Evolutionary conservation across 2,113 vertebrate genomes (phyloP), one percentile per base, ranked within the genome.

Genomic region (Eulacestoma nigropectus): DNA sequence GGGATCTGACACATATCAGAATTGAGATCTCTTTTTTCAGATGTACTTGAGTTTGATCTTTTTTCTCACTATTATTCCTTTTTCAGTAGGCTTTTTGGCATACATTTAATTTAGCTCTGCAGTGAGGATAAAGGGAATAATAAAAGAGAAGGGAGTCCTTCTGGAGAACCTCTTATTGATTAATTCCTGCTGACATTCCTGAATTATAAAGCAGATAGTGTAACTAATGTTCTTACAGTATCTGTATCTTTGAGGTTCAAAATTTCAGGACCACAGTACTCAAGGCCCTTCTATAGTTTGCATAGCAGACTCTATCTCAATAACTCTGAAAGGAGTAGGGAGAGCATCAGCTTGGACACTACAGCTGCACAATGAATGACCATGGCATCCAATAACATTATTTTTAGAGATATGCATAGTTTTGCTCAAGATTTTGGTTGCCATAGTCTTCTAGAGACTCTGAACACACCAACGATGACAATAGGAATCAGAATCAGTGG

Each of bases 371-470:
- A 44, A 7, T 19, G 23, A 84, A 70, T 39, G 17, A 52, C 56
- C 25, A 53, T 0, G 0, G 10, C 25, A 65, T 47, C 19, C 5
- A 4, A 7, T 25, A 41, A 65, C 10, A 20, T 27, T 44, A 18
- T 42, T 63, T 81, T 72, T 26, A 90, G 29, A 82, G 30, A 55
- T 8, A 44, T 10, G 11, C 44, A 41, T 10, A 30, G 19, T 30
- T 78, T 83, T 59, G 33, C 27, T 14, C 6, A 53, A 50, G 44
- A 70, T 59, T 90, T 67, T 80, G 16, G 42, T 60, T 9, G 1
- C 22, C 18, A 29, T 29, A 26, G 5, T 60, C 22, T 65, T 52
- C 32, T 13, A 69, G 26, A 69, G 56, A 7, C 15, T 64, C 53
- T 2, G 1, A 75, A 69, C 13, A 70, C 19, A 67, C 33, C 57